Percentiles rank a stretch among this genome's conserved stretches.
Evolutionary conservation across 2,113 vertebrate species (phyloP).

Genomic region (Psammodynastes pulverulentus): DNA sequence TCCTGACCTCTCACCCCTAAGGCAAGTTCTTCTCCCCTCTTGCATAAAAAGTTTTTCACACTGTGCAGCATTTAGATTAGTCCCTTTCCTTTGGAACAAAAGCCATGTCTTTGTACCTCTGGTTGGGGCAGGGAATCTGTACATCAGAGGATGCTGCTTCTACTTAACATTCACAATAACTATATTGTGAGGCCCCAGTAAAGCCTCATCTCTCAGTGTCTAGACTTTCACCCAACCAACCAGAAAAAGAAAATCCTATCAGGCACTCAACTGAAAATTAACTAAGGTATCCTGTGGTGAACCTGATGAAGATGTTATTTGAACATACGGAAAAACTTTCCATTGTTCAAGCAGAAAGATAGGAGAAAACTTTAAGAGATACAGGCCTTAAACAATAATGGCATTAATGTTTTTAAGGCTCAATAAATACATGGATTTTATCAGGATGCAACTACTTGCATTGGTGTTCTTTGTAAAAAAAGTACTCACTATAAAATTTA

Average conservation of each 20-base stretch:
- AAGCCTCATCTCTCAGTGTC: slow-evolving; percentile 78
- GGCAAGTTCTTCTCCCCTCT: slow-evolving; percentile 75
- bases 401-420: slow-evolving; percentile 84
- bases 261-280: slow-evolving; percentile 96
- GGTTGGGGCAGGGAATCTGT: slow-evolving; percentile 74
- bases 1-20: slow-evolving; percentile 91
- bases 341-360: slow-evolving; percentile 83
- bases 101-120: slow-evolving; percentile 81
- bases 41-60: slow-evolving; percentile 84
- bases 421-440: slow-evolving; percentile 82
- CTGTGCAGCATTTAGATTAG: slow-evolving; percentile 87
- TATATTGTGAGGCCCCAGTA: slow-evolving; percentile 78
- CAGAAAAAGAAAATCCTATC: slow-evolving; percentile 90
- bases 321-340: slow-evolving; percentile 93
- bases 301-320: slow-evolving; percentile 97
- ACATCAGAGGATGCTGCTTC: slow-evolving; percentile 88
- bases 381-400: slow-evolving; percentile 76
- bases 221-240: slow-evolving; percentile 86
- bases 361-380: slow-evolving; percentile 68
- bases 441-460: slow-evolving; percentile 69
- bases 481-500: slow-evolving; percentile 74
- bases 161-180: slow-evolving; percentile 85
- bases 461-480: slow-evolving; percentile 74
- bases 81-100: slow-evolving; percentile 85
- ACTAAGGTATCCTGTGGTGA: slow-evolving; percentile 94